Evolutionary conservation across 2,888 invertebrate genomes (phyloP).

Genomic region (Trichogramma evanescens): DNA sequence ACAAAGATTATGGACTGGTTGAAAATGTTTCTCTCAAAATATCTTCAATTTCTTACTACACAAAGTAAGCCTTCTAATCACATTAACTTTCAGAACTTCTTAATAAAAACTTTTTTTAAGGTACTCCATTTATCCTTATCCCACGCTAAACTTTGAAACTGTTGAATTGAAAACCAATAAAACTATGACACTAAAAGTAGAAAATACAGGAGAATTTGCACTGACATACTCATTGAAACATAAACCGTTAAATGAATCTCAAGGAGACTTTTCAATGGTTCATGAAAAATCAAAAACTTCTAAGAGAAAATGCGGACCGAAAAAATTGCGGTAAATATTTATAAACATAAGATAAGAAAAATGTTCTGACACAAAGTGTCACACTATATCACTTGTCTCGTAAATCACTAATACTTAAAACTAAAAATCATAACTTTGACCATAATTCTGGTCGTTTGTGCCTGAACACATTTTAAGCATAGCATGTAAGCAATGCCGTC

Average conservation of each 20-base stretch:
- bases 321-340: neutral
- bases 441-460: no score
- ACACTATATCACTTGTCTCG: no score
- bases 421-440: no score
- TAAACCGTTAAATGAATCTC: no score
- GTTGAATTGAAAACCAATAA: conserved; percentile 52
- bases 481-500: no score
- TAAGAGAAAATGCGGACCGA: neutral
- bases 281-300: no score
- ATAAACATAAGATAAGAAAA: conserved; percentile 13
- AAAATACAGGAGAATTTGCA: conserved; percentile 57
- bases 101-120: conserved; percentile 37
- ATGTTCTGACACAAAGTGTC: conserved; percentile 19
- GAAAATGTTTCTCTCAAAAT: neutral
- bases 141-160: conserved; percentile 56
- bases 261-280: no score
- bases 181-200: conserved; percentile 52
- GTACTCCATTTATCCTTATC: conserved; percentile 54
- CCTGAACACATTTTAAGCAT: no score
- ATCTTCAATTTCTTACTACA: conserved; percentile 12
- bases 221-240: conserved; percentile 42
- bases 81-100: neutral
- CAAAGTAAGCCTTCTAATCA: conserved; percentile 1
- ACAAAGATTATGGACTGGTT: conserved; percentile 4
- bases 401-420: no score